Percentiles rank a stretch among this genome's conserved stretches.
These are phyloP conservation scores for Leptura quadrifasciata DNA, from an alignment of 2,888 invertebrate species.

Conservation along the genomic window DNA sequence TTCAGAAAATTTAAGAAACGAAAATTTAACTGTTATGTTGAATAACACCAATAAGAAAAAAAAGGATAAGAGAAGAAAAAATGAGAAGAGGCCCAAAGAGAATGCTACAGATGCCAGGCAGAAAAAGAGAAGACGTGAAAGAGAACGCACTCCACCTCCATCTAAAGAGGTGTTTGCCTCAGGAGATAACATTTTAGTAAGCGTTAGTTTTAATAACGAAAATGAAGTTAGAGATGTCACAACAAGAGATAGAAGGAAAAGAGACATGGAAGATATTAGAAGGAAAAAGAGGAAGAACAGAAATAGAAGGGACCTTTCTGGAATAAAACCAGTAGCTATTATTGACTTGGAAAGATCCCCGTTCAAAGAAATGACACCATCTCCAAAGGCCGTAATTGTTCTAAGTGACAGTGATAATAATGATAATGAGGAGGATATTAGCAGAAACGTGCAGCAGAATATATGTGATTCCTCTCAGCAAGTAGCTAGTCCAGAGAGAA, in stretches of 20 bases:
- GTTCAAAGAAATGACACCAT: conserved; percentile 87
- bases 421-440: conserved; percentile 71
- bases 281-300: conserved; percentile 68
- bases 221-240: conserved; percentile 71
- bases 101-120: conserved; percentile 53
- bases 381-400: conserved; percentile 88
- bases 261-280: conserved; percentile 68
- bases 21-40: conserved; percentile 78
- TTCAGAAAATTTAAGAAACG: conserved; percentile 70
- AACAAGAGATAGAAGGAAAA: conserved; percentile 71
- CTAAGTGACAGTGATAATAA: conserved; percentile 87
- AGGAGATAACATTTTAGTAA: conserved; percentile 94
- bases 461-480: conserved; percentile 68
- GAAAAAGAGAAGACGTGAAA: conserved; percentile 70
- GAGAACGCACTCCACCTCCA: conserved; percentile 77
- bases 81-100: conserved; percentile 62
- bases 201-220: conserved; percentile 91
- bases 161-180: conserved; percentile 95
- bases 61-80: conserved; percentile 71
- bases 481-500: conserved; percentile 68
- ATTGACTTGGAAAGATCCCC: conserved; percentile 91
- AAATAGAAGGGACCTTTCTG: conserved; percentile 67
- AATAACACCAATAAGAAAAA: conserved; percentile 76
- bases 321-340: conserved; percentile 86
- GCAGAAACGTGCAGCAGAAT: conserved; percentile 54